Percentiles rank a stretch among this genome's conserved stretches.
These are phyloP conservation scores for Aleadryas rufinucha DNA, from an alignment of 2,113 vertebrate genomes.

Conservation along the genomic window DNA sequence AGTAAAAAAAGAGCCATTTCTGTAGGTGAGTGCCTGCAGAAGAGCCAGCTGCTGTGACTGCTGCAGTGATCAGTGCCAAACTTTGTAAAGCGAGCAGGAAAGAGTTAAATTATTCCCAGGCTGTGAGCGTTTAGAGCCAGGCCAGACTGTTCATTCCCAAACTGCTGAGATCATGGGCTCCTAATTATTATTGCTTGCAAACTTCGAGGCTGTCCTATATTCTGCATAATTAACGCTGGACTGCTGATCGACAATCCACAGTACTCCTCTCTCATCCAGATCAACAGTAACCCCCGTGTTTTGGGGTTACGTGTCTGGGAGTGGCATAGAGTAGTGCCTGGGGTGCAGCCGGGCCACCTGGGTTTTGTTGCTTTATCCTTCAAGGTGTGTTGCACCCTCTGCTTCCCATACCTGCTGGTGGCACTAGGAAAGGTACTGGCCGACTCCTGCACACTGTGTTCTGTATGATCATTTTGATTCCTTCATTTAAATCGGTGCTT, in stretches of 20 bases:
- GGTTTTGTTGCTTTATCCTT: neutral
- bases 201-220: neutral
- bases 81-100: neutral
- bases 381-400: neutral
- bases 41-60: neutral
- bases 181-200: neutral
- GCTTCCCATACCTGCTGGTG: neutral
- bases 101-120: conserved; percentile 2
- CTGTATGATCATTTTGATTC: neutral
- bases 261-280: neutral
- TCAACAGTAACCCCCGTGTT: neutral
- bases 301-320: neutral
- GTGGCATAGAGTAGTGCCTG: neutral
- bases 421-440: neutral
- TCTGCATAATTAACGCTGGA: neutral
- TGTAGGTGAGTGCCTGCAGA: neutral
- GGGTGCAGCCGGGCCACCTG: neutral
- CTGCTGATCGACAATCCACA: neutral
- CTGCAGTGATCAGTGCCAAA: neutral
- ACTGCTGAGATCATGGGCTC: neutral
- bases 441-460: fast-evolving
- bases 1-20: neutral
- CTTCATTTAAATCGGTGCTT: neutral
- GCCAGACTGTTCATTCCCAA: neutral
- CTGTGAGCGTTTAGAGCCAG: neutral